These are phyloP conservation scores for Eurois occulta DNA, from an alignment of 2,888 invertebrate species.

Conservation along the genomic window DNA sequence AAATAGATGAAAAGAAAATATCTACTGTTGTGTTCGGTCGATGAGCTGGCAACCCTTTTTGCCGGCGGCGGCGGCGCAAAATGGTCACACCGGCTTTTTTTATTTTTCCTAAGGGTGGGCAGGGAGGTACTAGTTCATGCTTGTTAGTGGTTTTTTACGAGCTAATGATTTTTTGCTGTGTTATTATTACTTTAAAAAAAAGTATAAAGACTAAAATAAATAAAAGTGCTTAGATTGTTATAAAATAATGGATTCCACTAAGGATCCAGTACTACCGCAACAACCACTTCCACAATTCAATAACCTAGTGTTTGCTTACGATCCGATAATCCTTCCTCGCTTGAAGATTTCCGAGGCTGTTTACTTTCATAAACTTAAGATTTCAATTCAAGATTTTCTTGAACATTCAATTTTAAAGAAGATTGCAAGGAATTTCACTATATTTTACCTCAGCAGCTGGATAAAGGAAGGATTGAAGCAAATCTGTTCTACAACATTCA, in stretches of 20 bases:
- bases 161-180: neutral
- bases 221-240: neutral
- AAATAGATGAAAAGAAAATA: constrained; percentile 58
- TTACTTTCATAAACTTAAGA: constrained; percentile 37
- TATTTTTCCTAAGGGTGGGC: constrained; percentile 18
- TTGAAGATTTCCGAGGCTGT: constrained; percentile 7
- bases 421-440: neutral
- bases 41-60: constrained; percentile 54
- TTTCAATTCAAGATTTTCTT: constrained; percentile 26
- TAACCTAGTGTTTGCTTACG: constrained; percentile 2
- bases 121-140: neutral
- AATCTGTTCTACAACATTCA: neutral
- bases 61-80: constrained; percentile 34
- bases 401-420: constrained; percentile 5
- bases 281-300: constrained; percentile 2
- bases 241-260: neutral
- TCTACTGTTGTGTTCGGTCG: constrained; percentile 43
- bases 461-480: neutral
- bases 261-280: neutral
- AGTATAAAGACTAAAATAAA: neutral
- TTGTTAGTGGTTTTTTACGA: constrained; percentile 7
- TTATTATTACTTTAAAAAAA: neutral
- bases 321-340: constrained; percentile 11
- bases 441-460: neutral
- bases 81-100: constrained; percentile 20